A percentile compares a stretch with the other conserved stretches of the same genome.
These are phyloP conservation scores for Argyresthia goedartella DNA, from an alignment of 2,888 invertebrate species.

Conservation along the genomic window DNA sequence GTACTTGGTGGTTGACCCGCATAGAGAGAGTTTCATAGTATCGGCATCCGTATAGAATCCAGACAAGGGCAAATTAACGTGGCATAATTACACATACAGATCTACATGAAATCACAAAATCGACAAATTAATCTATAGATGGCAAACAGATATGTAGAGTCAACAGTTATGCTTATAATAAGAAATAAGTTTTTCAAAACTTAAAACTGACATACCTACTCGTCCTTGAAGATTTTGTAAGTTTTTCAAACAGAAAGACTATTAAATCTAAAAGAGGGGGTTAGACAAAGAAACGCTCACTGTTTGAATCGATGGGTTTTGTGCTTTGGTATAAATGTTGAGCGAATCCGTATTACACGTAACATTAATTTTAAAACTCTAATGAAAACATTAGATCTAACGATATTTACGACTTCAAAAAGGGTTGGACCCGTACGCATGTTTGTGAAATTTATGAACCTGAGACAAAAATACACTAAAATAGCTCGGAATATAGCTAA, in stretches of 20 bases:
- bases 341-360: constrained; percentile 64
- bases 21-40: too few species aligned
- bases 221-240: constrained; percentile 50
- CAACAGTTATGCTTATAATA: constrained; percentile 10
- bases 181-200: constrained; percentile 20
- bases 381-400: constrained; percentile 64
- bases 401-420: constrained; percentile 50
- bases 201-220: constrained; percentile 29
- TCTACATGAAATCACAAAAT: constrained; percentile 2
- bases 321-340: constrained; percentile 71
- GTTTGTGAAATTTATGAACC: constrained; percentile 50
- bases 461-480: constrained; percentile 34
- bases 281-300: constrained; percentile 50
- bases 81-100: not conserved
- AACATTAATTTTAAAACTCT: constrained; percentile 58
- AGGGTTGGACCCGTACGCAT: constrained; percentile 69
- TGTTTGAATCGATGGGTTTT: constrained; percentile 67
- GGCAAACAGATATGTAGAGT: constrained; percentile 44
- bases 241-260: constrained; percentile 67
- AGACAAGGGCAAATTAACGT: not conserved
- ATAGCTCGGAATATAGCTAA: constrained; percentile 46
- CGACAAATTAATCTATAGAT: constrained; percentile 19
- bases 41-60: too few species aligned
- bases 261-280: constrained; percentile 58
- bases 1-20: too few species aligned